Evolutionary conservation across 1,140 invertebrate species (phyloP), one percentile per base, ranked within the genome.

Genomic region (Drosophila sturtevanti): DNA sequence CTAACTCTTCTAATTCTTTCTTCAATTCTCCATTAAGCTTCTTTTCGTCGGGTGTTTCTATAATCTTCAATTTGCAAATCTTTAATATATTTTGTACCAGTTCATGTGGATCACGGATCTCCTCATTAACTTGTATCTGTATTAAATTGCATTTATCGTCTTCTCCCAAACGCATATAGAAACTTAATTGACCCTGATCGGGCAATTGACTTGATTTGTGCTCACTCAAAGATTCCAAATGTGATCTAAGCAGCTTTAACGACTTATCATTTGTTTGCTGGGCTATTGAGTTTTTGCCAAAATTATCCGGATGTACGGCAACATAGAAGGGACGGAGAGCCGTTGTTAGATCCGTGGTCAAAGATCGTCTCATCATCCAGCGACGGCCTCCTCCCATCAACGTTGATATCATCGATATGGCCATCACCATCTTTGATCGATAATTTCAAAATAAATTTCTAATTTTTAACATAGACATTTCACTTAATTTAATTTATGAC

Each of bases 301-400:
- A 98, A 18, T 98, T 92, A 92, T 98, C 97, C 11, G 98, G 98
- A 94, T 98, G 98, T 21, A 98, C 97, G 60, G 95, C 95, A 92
- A 98, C 98, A 92, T 97, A 98, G 92, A 99, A 98, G 7, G 97
- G 97, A 75, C 97, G 93, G 9, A 99, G 92, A 3, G 97, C 97
- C 18, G 96, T 95, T 5, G 96, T 95, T 22, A 98, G 93, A 93
- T 98, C 96, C 14, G 95, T 80, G 41, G 74, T 80, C 14, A 82
- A 37, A 44, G 16, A 7, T 16, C 79, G 64, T 0, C 35, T 18
- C 21, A 44, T 0, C 12, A 64, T 31, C 14, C 12, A 44, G 1
- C 21, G 24, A 52, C 4, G 10, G 51, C 41, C 41, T 48, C 21
- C 34, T n/a, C 11, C 41, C 41, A 44, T 44, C 5, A 31, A 31